Conservation (phyloP, 2,113 vertebrate genomes). For the Potamarius usumacintae region DNA sequence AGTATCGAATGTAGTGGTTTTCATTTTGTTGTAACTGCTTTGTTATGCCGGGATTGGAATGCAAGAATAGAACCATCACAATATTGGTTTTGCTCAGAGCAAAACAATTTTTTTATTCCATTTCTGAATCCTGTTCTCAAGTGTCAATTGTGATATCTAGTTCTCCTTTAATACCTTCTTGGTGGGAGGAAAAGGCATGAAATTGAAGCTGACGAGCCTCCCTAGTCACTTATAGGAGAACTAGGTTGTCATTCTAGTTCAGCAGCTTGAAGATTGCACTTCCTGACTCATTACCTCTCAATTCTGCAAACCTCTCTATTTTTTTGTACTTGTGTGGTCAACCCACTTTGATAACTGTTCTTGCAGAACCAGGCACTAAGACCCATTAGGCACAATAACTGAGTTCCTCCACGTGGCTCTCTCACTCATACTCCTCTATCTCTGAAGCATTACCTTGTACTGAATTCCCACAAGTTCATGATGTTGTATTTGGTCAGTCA, state of each 20-base stretch:
- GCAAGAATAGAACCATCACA: neutral
- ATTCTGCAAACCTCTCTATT: neutral
- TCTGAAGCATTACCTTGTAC: neutral
- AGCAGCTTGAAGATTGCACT: slow-evolving; percentile 25
- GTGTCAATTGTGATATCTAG: neutral
- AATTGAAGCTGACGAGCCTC: slow-evolving; percentile 4
- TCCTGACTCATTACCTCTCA: slow-evolving; percentile 16
- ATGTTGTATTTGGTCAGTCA: neutral
- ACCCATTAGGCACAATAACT: slow-evolving; percentile 1
- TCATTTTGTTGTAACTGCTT: neutral
- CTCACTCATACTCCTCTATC: neutral
- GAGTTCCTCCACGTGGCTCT: neutral
- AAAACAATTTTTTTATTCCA: neutral
- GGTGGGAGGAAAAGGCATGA: slow-evolving; percentile 10
- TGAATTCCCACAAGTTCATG: neutral
- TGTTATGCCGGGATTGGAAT: neutral
- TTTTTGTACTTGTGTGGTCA: neutral
- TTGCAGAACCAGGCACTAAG: slow-evolving; percentile 2
- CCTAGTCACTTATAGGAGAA: slow-evolving; percentile 4
- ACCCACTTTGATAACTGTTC: slow-evolving; percentile 9
- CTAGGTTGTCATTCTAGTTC: slow-evolving; percentile 14
- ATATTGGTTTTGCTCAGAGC: neutral
- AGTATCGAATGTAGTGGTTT: neutral
- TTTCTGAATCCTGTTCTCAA: neutral
- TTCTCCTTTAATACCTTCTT: neutral